These are phyloP conservation scores for Eueides isabella DNA, from an alignment of 1,140 invertebrate species.

Conservation along the genomic window DNA sequence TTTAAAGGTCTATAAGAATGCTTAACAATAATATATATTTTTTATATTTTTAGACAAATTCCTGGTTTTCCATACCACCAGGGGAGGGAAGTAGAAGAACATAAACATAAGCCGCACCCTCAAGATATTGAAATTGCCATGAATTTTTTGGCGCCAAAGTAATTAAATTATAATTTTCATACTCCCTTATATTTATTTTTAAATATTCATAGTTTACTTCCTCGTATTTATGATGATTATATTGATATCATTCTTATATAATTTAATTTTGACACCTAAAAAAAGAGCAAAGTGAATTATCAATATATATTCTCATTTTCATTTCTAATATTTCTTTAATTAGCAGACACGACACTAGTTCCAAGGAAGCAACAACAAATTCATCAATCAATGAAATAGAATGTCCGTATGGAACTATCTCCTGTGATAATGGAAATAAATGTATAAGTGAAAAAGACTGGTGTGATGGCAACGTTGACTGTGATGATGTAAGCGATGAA, in stretches of 20 bases:
- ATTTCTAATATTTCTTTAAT: background rate
- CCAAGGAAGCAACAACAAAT: conserved; percentile 35
- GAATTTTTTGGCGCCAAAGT: conserved; percentile 51
- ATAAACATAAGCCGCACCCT: conserved; percentile 53
- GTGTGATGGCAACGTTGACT: conserved; percentile 91
- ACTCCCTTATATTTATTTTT: no score
- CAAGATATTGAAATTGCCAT: conserved; percentile 69
- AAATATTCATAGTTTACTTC: no score
- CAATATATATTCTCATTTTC: background rate
- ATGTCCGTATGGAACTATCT: conserved; percentile 59
- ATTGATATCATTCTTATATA: no score
- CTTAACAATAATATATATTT: no score
- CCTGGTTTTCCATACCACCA: background rate
- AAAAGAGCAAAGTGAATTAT: background rate
- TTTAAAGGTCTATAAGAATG: no score
- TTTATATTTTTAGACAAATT: background rate
- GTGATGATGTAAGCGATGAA: conserved; percentile 92
- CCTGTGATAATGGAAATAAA: conserved; percentile 62
- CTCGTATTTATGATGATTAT: no score
- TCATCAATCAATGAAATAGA: conserved; percentile 45
- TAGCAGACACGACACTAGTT: conserved; percentile 19
- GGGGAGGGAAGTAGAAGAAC: conserved; percentile 35
- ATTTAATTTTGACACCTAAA: no score
- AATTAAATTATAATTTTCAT: conserved; percentile 35
- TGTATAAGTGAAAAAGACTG: conserved; percentile 85